phyloP scores from a whole-genome alignment of 1,140 invertebrate species.

The Wiebesia pumilae region DNA sequence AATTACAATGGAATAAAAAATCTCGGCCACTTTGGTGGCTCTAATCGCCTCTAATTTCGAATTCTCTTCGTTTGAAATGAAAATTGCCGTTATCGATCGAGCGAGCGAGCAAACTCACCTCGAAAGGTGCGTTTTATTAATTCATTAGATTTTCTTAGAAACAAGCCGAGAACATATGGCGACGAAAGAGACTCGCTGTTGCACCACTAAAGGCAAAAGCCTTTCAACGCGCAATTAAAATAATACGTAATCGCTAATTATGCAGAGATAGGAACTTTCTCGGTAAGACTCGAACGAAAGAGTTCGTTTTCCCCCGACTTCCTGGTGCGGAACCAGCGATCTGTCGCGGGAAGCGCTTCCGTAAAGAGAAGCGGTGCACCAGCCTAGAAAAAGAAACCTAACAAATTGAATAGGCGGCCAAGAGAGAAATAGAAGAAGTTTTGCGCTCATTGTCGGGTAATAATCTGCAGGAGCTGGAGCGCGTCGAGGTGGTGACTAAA shows the following conservation, averaged over 20 bases:
- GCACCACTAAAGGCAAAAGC: not conserved
- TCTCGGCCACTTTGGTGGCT: too few species aligned
- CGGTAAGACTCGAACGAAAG: constrained; percentile 12
- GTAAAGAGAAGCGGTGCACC: not conserved
- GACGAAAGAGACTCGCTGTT: not conserved
- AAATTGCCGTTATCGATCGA: too few species aligned
- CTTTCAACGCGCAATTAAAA: constrained; percentile 32
- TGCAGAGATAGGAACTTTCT: constrained; percentile 21
- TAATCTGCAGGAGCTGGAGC: not conserved
- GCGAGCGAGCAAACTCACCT: too few species aligned
- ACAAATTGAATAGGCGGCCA: constrained; percentile 41
- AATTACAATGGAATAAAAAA: not conserved
- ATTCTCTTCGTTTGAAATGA: too few species aligned
- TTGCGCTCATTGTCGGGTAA: constrained; percentile 39
- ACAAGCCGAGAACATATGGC: constrained; percentile 22
- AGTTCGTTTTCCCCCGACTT: not conserved
- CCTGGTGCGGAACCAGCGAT: constrained; percentile 40
- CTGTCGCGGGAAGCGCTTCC: constrained; percentile 34
- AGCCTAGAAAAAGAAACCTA: constrained; percentile 33
- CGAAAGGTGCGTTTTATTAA: constrained; percentile 12
- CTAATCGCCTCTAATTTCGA: too few species aligned
- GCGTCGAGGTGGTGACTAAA: constrained; percentile 13
- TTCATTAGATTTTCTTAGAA: constrained; percentile 24
- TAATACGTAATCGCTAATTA: constrained; percentile 44
- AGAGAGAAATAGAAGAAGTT: not conserved